Base-by-base conservation (phyloP, 2,113 vertebrate species). In the Pelvicachromis taeniatus region DNA sequence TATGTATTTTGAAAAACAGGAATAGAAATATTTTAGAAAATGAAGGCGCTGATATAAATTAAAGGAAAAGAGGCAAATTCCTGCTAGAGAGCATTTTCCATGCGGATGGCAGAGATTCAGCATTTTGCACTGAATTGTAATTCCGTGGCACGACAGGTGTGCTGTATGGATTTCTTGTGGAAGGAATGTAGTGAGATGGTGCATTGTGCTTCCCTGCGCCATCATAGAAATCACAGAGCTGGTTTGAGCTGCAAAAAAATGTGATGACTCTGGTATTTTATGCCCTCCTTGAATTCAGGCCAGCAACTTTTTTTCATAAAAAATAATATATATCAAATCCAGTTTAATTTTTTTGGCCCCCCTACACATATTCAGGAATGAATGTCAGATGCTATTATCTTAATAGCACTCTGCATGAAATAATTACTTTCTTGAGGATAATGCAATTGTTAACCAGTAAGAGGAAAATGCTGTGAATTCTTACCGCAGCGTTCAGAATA, bases 401-500 rank as follows among this genome's bases (percentile, higher is more conserved):
- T 87, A 92, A 90, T 84, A 90, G 87, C 80, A 52, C 85, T 79
- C 38, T 86, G 59, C 82, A 87, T 87, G 78, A 81, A 94, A 16
- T 79, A 29, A 85, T 90, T 89, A 91, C 83, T 63, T 38, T 63
- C 12, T 50, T 40, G 59, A 86, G 84, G 81, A 92, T 85, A 85
- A 82, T 91, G 81, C 75, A 42, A 81, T 88, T 82, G 79, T 93
- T 81, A 83, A 90, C 91, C 65, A 81, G 81, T 77, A 82, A 88
- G 52, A 7, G 80, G 78, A 81, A 85, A 89, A 82, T 42, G 59
- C 50, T 78, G 55, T 87, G 77, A 93, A 89, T 85, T 81, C 38
- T 86, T 11, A 92, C 91, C 85, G 35, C 90, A 80, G 80, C 4
- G 6, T 84, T 29, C 4, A 84, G 65, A 89, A 91, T 63, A 14